A percentile compares a stretch with the other conserved stretches of the same genome.
Evolutionary conservation across 2,888 invertebrate species (phyloP).

Genomic region (Sinhomidia bicolor): DNA sequence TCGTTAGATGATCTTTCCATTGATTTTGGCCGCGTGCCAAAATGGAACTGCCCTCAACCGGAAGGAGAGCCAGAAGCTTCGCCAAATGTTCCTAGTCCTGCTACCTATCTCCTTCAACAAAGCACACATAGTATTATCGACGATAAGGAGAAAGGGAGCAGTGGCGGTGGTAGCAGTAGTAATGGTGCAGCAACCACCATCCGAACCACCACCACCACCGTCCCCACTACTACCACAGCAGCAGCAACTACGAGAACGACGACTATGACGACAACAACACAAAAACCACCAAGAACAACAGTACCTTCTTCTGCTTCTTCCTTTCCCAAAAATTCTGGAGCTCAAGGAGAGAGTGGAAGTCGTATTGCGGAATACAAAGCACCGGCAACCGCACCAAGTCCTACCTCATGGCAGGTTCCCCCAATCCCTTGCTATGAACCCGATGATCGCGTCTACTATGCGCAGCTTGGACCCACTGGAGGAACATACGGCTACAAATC

Average conservation of each 20-base stretch:
- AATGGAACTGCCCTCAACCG: slow-evolving; percentile 96
- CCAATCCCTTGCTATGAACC: slow-evolving; percentile 94
- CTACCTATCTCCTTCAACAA: slow-evolving; percentile 57
- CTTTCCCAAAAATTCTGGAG: not conserved
- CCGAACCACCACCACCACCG: slow-evolving; percentile 47
- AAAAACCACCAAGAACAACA: slow-evolving; percentile 54
- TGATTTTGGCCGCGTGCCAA: slow-evolving; percentile 93
- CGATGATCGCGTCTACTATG: slow-evolving; percentile 94
- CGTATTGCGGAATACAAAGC: slow-evolving; percentile 55
- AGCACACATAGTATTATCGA: slow-evolving; percentile 46
- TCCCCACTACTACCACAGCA: slow-evolving; percentile 59
- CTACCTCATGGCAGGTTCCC: slow-evolving; percentile 91
- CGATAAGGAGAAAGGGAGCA: slow-evolving; percentile 27
- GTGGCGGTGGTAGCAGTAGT: not conserved
- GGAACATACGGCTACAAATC: slow-evolving; percentile 94
- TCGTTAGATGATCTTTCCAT: slow-evolving; percentile 86
- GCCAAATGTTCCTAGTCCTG: slow-evolving; percentile 67
- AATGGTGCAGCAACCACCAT: slow-evolving; percentile 23
- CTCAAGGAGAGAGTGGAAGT: slow-evolving; percentile 1
- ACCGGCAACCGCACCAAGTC: slow-evolving; percentile 68
- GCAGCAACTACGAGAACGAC: slow-evolving; percentile 47
- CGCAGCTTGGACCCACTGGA: slow-evolving; percentile 93
- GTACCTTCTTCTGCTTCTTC: slow-evolving; percentile 67
- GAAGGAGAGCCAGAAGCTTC: slow-evolving; percentile 84
- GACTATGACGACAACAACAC: slow-evolving; percentile 45